Evolutionary conservation across 2,797 vertebrate genomes (phyloP).

Genomic region (Macropus fuliginosus): DNA sequence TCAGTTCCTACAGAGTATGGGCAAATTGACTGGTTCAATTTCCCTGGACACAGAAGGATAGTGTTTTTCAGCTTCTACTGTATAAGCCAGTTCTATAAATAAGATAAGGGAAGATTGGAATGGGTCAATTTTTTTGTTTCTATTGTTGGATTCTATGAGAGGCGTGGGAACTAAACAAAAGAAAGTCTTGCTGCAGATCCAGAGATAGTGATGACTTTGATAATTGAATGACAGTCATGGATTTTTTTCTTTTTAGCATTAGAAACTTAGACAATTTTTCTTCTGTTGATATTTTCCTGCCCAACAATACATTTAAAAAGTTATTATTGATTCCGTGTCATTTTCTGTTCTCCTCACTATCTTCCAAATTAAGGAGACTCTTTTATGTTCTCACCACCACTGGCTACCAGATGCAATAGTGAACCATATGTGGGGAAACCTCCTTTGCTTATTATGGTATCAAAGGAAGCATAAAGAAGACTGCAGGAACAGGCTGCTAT

Average conservation of each 20-base stretch:
- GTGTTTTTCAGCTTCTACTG: not conserved
- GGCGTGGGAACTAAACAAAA: conserved; percentile 10
- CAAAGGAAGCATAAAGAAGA: not conserved
- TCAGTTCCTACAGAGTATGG: not conserved
- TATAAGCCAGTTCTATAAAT: not conserved
- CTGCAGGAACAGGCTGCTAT: not conserved
- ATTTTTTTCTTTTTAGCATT: not conserved
- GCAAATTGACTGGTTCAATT: not conserved
- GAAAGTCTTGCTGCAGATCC: not conserved
- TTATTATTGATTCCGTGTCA: not conserved
- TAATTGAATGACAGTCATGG: conserved; percentile 5
- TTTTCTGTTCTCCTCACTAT: conserved; percentile 3
- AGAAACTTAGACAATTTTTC: not conserved
- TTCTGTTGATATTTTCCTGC: not conserved
- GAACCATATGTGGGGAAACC: not conserved
- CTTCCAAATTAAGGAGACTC: conserved; percentile 11
- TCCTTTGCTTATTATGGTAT: conserved; percentile 20
- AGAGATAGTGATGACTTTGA: not conserved
- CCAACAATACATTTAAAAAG: not conserved
- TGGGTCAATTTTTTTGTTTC: not conserved
- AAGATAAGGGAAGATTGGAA: not conserved
- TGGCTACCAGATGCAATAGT: conserved; percentile 23
- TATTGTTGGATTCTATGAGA: not conserved
- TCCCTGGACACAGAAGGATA: not conserved
- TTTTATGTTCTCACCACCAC: not conserved